Conservation (phyloP, 2,797 vertebrate species). For the Hipposideros larvatus region DNA sequence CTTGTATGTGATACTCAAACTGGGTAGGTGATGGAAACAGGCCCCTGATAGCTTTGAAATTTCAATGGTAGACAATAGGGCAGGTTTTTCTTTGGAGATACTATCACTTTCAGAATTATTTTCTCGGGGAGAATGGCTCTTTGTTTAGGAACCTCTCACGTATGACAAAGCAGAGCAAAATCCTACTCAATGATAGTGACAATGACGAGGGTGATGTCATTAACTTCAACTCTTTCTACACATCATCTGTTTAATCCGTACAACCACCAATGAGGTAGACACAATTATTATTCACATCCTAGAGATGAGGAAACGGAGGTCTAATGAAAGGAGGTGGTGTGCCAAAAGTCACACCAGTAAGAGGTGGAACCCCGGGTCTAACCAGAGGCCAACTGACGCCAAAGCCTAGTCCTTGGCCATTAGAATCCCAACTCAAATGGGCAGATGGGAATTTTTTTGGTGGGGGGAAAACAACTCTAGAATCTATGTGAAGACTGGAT, state of each 20-base stretch:
- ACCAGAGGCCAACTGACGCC: neutral
- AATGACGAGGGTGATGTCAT: neutral
- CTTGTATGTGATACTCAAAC: neutral
- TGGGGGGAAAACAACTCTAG: neutral
- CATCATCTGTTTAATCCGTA: neutral
- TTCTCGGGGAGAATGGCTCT: neutral
- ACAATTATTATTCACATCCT: neutral
- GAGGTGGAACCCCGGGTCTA: neutral
- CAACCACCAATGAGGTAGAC: neutral
- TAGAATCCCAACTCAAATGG: neutral
- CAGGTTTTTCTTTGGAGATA: neutral
- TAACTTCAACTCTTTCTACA: neutral
- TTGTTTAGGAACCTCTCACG: neutral
- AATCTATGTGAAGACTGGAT: neutral
- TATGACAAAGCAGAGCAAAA: neutral
- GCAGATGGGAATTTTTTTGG: neutral
- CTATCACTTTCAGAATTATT: neutral
- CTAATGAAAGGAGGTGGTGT: neutral
- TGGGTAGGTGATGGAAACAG: neutral
- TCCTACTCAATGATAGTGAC: neutral
- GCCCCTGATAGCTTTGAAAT: neutral
- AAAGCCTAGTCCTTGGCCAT: neutral
- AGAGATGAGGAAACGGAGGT: neutral
- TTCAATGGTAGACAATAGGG: neutral
- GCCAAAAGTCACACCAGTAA: neutral